These are phyloP conservation scores for Mesorhabditis spiculigera DNA, from an alignment of 2,888 invertebrate genomes.

Conservation along the genomic window DNA sequence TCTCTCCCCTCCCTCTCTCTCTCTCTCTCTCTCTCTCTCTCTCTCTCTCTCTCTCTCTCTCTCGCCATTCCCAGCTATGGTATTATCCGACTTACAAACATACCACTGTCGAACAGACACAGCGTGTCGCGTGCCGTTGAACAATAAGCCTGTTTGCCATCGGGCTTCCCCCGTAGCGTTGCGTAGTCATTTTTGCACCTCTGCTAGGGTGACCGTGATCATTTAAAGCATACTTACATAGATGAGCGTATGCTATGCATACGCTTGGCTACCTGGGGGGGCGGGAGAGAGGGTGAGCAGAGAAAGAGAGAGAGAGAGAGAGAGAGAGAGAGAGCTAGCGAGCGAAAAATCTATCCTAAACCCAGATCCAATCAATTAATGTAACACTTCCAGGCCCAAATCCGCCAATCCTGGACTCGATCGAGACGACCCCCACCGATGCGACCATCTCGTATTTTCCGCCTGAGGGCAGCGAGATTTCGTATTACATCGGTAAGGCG, in stretches of 20 bases:
- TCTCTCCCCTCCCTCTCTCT: background rate
- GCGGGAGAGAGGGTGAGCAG: too few species aligned
- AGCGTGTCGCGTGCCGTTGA: too few species aligned
- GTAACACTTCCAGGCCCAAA: slow-evolving; percentile 38
- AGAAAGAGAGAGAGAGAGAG: background rate
- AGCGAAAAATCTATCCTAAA: too few species aligned
- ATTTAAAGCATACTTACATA: background rate
- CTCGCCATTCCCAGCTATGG: background rate
- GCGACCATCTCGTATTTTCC: slow-evolving; percentile 49
- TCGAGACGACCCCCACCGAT: slow-evolving; percentile 42
- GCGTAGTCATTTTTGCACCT: slow-evolving; percentile 20
- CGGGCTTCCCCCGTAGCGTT: too few species aligned
- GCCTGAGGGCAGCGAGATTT: slow-evolving; percentile 36
- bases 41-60: background rate
- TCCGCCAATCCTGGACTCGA: slow-evolving; percentile 42
- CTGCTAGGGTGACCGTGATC: slow-evolving; percentile 20
- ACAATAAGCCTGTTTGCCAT: too few species aligned
- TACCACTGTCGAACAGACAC: background rate
- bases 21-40: background rate
- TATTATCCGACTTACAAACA: background rate
- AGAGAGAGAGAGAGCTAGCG: slow-evolving; percentile 13
- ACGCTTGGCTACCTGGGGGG: background rate
- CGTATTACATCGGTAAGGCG: slow-evolving; percentile 26
- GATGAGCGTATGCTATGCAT: background rate
- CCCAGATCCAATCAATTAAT: background rate